phyloP scores from a whole-genome alignment of 2,113 vertebrate genomes.

The Centrocercus urophasianus region DNA sequence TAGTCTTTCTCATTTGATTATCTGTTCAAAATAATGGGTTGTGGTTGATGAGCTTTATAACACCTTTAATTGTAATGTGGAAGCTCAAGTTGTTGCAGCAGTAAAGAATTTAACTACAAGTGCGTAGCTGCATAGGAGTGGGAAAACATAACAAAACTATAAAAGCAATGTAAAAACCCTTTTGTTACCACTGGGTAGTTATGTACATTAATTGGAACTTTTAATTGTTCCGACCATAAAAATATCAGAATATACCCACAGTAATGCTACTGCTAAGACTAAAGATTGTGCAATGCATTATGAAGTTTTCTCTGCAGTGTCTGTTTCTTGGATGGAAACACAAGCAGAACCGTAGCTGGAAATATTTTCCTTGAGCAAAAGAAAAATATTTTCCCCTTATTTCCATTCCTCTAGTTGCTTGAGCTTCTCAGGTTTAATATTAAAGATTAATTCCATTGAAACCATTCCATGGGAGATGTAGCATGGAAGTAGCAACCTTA shows the following conservation, averaged over 20 bases:
- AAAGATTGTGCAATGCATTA: neutral
- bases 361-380: neutral
- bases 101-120: slow-evolving; percentile 40
- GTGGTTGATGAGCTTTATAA: slow-evolving; percentile 30
- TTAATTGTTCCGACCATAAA: neutral
- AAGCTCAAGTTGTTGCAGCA: slow-evolving; percentile 31
- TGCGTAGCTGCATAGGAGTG: neutral
- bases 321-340: neutral
- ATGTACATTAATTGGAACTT: slow-evolving; percentile 29
- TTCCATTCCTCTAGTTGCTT: neutral
- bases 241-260: neutral
- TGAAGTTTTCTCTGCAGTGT: neutral
- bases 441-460: neutral
- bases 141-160: neutral
- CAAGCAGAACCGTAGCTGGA: neutral
- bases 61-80: slow-evolving; percentile 21
- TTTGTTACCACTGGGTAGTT: neutral
- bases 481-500: neutral
- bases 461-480: neutral
- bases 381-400: neutral
- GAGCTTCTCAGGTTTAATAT: neutral
- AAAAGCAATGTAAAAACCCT: neutral
- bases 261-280: neutral
- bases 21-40: slow-evolving; percentile 26
- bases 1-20: slow-evolving; percentile 33